Evolutionary conservation across 2,888 invertebrate genomes (phyloP).

Genomic region (Drosophila anomalipes): DNA sequence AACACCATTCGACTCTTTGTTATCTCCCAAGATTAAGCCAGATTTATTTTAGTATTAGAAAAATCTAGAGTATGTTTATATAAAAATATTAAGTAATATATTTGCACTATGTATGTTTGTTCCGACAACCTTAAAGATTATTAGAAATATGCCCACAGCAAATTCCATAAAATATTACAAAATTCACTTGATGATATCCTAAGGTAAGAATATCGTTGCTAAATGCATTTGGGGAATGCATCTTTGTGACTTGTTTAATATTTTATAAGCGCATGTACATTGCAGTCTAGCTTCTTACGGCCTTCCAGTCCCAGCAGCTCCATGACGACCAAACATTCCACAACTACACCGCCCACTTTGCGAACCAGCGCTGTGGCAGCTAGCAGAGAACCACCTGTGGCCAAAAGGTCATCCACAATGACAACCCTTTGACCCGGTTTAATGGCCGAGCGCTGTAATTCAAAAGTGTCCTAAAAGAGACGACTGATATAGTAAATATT

Average conservation of each 20-base stretch:
- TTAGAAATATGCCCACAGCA: slow-evolving; percentile 4
- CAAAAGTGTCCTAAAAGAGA: slow-evolving; percentile 91
- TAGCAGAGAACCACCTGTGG: slow-evolving; percentile 95
- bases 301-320: slow-evolving; percentile 92
- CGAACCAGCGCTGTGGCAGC: slow-evolving; percentile 89
- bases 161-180: slow-evolving; percentile 1
- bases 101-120: slow-evolving; percentile 31
- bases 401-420: slow-evolving; percentile 96
- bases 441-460: slow-evolving; percentile 92
- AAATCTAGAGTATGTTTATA: not conserved
- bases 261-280: slow-evolving; percentile 90
- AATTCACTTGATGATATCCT: slow-evolving; percentile 20
- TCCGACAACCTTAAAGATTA: slow-evolving; percentile 17
- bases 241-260: slow-evolving; percentile 82
- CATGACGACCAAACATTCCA: slow-evolving; percentile 92
- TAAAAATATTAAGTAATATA: slow-evolving; percentile 34
- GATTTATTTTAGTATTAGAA: not conserved
- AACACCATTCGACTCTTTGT: not conserved
- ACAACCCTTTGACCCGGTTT: slow-evolving; percentile 91
- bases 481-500: not conserved
- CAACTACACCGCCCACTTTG: slow-evolving; percentile 88
- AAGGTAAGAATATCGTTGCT: slow-evolving; percentile 31
- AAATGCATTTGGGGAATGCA: slow-evolving; percentile 27
- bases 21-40: not conserved
- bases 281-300: slow-evolving; percentile 88